These are phyloP conservation scores for Diogma glabrata DNA, from an alignment of 2,888 invertebrate genomes.

Conservation along the genomic window DNA sequence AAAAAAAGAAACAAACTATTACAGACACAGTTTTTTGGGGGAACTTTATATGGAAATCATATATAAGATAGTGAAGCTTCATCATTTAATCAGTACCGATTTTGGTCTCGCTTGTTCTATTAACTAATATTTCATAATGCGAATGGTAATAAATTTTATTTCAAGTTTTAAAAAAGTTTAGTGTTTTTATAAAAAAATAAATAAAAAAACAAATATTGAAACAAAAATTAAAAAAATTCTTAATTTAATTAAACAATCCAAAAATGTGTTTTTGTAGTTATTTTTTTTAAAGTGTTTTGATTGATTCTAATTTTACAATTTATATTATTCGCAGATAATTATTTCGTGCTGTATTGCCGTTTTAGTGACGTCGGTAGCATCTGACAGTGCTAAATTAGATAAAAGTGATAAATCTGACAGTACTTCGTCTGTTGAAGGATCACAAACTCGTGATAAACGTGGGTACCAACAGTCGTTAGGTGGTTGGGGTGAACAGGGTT, in stretches of 20 bases:
- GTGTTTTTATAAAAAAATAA: conserved; percentile 3
- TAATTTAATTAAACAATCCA: neutral
- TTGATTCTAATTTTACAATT: too few relatives aligned
- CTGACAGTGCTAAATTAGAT: conserved; percentile 25
- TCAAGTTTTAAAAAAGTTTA: neutral
- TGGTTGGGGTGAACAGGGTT: conserved; percentile 30
- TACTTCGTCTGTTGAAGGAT: conserved; percentile 34
- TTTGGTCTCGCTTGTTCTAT: conserved; percentile 32
- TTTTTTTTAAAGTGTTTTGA: too few relatives aligned
- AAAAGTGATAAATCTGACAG: conserved; percentile 33
- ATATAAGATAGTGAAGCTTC: conserved; percentile 33
- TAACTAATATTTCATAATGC: conserved; percentile 32
- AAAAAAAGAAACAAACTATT: too few relatives aligned
- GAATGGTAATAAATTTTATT: conserved; percentile 37
- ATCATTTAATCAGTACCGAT: conserved; percentile 35
- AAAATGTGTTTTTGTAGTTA: too few relatives aligned
- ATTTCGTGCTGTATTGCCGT: conserved; percentile 36
- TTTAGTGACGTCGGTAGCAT: conserved; percentile 46
- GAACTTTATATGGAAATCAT: conserved; percentile 16
- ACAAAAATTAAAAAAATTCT: neutral
- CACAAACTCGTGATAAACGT: conserved; percentile 65
- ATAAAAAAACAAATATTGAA: neutral
- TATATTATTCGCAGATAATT: conserved; percentile 47
- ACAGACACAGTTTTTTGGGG: neutral
- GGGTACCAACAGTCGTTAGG: conserved; percentile 53